Conservation (phyloP, 2,797 vertebrate species). For the Corythornis leucogaster region DNA sequence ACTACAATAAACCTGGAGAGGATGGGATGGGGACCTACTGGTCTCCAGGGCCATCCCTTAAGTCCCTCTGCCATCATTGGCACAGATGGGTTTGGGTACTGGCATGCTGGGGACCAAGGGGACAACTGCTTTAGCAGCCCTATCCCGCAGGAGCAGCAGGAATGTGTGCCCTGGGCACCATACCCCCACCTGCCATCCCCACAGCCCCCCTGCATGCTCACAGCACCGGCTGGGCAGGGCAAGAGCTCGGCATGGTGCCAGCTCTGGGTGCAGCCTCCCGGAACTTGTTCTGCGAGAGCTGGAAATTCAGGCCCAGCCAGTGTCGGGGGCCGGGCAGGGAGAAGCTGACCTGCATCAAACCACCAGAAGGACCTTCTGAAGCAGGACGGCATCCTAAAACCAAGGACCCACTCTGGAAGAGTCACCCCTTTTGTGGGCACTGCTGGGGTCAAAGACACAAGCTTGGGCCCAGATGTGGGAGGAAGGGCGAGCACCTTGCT, state of each 20-base stretch:
- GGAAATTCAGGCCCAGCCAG: conserved; percentile 7
- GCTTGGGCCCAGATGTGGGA: background rate
- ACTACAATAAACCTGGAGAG: background rate
- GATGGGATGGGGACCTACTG: background rate
- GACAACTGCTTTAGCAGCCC: background rate
- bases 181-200: fast-evolving
- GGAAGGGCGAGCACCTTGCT: background rate
- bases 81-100: background rate
- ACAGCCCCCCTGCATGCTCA: fast-evolving
- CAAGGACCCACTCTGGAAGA: background rate
- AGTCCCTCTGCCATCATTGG: fast-evolving
- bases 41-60: background rate
- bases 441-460: background rate
- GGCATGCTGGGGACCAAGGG: fast-evolving
- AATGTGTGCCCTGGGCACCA: background rate
- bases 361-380: background rate
- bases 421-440: background rate
- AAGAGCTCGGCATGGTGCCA: background rate
- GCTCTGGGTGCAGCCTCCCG: fast-evolving
- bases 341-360: background rate
- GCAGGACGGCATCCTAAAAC: background rate
- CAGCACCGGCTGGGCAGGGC: fast-evolving
- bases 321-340: background rate
- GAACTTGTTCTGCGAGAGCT: background rate
- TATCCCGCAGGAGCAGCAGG: background rate